These are phyloP conservation scores for Busseola fusca DNA, from an alignment of 2,888 invertebrate species.

Conservation along the genomic window DNA sequence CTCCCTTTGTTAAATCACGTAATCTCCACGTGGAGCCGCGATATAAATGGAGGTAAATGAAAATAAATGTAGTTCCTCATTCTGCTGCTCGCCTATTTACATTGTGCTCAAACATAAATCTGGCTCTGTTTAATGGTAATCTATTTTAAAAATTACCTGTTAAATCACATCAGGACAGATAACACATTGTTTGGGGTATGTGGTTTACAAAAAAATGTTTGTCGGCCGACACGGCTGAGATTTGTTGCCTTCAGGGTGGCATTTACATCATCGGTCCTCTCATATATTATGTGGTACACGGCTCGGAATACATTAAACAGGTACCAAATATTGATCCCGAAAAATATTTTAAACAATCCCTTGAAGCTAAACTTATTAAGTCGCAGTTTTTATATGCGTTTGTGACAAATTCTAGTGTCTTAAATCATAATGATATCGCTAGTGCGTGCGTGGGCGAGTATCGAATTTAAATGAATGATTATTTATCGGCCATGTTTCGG, in stretches of 20 bases:
- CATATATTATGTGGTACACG: slow-evolving; percentile 77
- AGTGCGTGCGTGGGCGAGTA: slow-evolving; percentile 78
- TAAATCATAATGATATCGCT: slow-evolving; percentile 78
- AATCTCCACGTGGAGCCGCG: slow-evolving; percentile 88
- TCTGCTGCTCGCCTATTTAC: slow-evolving; percentile 87
- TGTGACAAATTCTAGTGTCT: slow-evolving; percentile 67
- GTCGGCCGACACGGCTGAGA: slow-evolving; percentile 80
- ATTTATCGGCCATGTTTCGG: slow-evolving; percentile 80
- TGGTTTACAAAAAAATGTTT: slow-evolving; percentile 84
- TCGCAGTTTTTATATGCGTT: slow-evolving; percentile 54
- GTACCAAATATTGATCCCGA: slow-evolving; percentile 65
- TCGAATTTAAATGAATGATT: slow-evolving; percentile 84
- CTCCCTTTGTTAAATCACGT: slow-evolving; percentile 89
- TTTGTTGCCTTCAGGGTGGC: slow-evolving; percentile 87
- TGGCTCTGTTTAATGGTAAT: slow-evolving; percentile 84
- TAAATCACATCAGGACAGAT: slow-evolving; percentile 89
- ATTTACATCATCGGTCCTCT: slow-evolving; percentile 78
- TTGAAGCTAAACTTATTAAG: slow-evolving; percentile 55
- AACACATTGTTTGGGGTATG: slow-evolving; percentile 85
- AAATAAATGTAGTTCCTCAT: slow-evolving; percentile 89
- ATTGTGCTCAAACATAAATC: slow-evolving; percentile 84
- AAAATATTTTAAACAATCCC: slow-evolving; percentile 50
- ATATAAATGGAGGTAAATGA: slow-evolving; percentile 89
- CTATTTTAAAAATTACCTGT: slow-evolving; percentile 88
- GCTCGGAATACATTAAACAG: slow-evolving; percentile 70